phyloP scores from a whole-genome alignment of 2,113 vertebrate species.

The Eidolon helvum region DNA sequence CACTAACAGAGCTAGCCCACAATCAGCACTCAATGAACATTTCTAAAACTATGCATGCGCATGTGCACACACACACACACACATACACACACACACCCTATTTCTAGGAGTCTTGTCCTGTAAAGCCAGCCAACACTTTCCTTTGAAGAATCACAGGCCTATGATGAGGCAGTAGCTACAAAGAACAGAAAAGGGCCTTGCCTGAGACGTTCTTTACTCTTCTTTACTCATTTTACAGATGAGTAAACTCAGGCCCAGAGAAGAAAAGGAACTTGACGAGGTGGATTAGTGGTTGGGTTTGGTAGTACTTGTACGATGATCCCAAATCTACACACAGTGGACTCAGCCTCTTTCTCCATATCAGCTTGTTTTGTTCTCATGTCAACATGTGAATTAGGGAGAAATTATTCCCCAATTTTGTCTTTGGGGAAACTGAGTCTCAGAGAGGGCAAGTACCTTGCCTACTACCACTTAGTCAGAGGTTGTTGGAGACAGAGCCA shows the following conservation, averaged over 20 bases:
- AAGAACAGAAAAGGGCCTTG: background rate
- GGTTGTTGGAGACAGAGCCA: background rate
- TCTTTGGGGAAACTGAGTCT: background rate
- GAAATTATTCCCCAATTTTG: background rate
- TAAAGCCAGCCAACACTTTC: background rate
- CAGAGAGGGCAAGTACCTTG: background rate
- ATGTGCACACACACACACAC: no score
- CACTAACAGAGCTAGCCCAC: background rate
- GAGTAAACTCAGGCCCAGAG: background rate
- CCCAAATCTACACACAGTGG: background rate
- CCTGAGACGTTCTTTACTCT: background rate
- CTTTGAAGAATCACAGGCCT: background rate
- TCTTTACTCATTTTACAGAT: background rate
- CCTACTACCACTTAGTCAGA: background rate
- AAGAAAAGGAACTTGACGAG: background rate
- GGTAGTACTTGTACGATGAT: background rate
- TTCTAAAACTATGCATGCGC: background rate
- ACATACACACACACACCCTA: no score
- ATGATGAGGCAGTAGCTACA: background rate
- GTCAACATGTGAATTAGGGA: background rate
- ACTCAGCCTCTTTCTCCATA: background rate
- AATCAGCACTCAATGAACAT: background rate
- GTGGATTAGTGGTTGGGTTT: background rate
- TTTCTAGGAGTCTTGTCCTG: background rate
- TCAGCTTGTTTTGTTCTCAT: background rate